A percentile compares a stretch with the other conserved stretches of the same genome.
Evolutionary conservation across 1,140 invertebrate species (phyloP).

Genomic region (Wasmannia auropunctata): DNA sequence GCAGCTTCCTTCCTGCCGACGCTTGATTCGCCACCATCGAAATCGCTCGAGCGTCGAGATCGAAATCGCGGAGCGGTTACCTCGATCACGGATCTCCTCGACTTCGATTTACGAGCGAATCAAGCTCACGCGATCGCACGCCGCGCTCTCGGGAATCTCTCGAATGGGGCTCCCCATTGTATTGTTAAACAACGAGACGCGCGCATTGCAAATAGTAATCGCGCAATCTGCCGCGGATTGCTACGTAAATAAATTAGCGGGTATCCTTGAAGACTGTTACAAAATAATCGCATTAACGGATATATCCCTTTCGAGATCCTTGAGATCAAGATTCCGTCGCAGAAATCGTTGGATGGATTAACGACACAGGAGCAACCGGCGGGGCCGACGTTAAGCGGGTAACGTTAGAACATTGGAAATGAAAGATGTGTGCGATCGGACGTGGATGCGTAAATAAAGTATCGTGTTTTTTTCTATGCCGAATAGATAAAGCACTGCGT

Average conservation of each 20-base stretch:
- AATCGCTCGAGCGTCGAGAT: constrained; percentile 51
- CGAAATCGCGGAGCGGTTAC: constrained; percentile 55
- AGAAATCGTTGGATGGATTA: not conserved
- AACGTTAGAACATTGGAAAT: constrained; percentile 6
- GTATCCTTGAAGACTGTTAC: constrained; percentile 21
- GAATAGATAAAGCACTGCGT: constrained; percentile 41
- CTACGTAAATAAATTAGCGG: constrained; percentile 27
- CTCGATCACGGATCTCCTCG: constrained; percentile 50
- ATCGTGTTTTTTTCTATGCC: constrained; percentile 8
- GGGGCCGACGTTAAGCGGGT: not conserved
- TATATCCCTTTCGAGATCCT: not conserved
- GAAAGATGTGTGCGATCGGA: constrained; percentile 15
- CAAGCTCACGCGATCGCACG: constrained; percentile 46
- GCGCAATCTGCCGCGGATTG: constrained; percentile 19
- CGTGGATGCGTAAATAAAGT: constrained; percentile 37
- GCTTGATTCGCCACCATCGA: constrained; percentile 56
- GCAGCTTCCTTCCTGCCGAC: constrained; percentile 59
- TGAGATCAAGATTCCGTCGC: not conserved
- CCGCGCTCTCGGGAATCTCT: constrained; percentile 23
- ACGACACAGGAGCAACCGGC: not conserved
- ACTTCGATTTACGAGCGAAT: constrained; percentile 44
- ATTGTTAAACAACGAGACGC: constrained; percentile 47
- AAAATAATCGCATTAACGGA: not conserved
- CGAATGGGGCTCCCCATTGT: constrained; percentile 25
- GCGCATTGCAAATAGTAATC: constrained; percentile 18